Conservation (phyloP, 2,797 vertebrate species). For the Alcedo quadribrachys region DNA sequence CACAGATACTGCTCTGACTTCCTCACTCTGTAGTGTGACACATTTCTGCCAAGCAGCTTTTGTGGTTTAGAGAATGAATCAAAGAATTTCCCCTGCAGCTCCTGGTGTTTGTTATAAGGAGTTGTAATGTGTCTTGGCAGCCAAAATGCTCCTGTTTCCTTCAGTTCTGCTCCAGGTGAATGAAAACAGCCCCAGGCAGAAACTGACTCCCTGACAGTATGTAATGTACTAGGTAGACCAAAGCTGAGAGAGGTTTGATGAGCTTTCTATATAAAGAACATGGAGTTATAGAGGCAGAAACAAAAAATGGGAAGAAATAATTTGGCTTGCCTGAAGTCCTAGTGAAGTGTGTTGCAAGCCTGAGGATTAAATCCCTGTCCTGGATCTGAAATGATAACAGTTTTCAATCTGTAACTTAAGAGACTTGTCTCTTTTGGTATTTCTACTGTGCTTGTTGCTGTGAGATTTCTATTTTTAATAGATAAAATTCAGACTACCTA, state of each 20-base stretch:
- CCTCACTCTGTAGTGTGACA: background rate
- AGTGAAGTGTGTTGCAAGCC: background rate
- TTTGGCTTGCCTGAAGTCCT: background rate
- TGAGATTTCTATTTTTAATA: background rate
- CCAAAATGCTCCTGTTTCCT: background rate
- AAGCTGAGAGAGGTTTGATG: background rate
- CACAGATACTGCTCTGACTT: background rate
- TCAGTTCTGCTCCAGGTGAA: background rate
- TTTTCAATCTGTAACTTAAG: background rate
- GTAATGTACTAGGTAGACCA: background rate
- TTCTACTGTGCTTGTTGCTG: background rate
- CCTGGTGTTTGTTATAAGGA: background rate
- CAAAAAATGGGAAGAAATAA: background rate
- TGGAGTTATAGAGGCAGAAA: background rate
- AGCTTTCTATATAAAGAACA: background rate
- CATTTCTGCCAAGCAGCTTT: background rate
- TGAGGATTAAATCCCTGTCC: background rate
- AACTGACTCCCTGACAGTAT: background rate
- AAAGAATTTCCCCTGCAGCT: constrained; percentile 13
- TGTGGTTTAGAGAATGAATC: constrained; percentile 7
- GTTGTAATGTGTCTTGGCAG: background rate
- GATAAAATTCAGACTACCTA: background rate
- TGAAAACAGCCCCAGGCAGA: background rate
- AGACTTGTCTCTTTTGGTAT: background rate
- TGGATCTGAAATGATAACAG: background rate